Evolutionary conservation across 2,113 vertebrate species (phyloP).

Genomic region (Scomber colias): DNA sequence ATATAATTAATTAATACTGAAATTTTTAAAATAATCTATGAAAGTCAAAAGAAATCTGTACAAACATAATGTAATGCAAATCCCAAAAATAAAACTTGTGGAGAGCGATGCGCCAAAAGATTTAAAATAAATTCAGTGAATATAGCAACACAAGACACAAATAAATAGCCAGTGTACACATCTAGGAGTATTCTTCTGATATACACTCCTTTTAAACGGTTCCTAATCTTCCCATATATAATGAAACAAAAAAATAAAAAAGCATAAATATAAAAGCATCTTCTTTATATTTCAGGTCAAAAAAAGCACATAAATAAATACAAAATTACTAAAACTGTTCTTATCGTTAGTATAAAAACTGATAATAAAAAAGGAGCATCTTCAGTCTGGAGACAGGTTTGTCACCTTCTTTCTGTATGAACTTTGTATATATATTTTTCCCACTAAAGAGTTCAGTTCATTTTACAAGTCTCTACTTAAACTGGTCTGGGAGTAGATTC

Average conservation of each 20-base stretch:
- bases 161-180: slow-evolving; percentile 85
- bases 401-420: slow-evolving; percentile 31
- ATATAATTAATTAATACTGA: slow-evolving; percentile 84
- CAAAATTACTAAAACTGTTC: slow-evolving; percentile 78
- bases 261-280: slow-evolving; percentile 84
- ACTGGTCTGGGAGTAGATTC: slow-evolving; percentile 93
- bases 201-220: slow-evolving; percentile 59
- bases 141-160: slow-evolving; percentile 74
- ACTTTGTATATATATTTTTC: slow-evolving; percentile 22
- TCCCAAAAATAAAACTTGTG: slow-evolving; percentile 50
- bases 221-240: slow-evolving; percentile 66
- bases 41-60: slow-evolving; percentile 69
- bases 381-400: slow-evolving; percentile 64
- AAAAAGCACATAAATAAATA: slow-evolving; percentile 85
- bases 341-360: slow-evolving; percentile 80
- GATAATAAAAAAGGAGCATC: slow-evolving; percentile 60
- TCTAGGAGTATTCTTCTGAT: slow-evolving; percentile 61
- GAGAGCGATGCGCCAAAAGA: slow-evolving; percentile 58
- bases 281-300: slow-evolving; percentile 77
- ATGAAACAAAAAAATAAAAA: slow-evolving; percentile 60
- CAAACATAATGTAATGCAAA: slow-evolving; percentile 63
- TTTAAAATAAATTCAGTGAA: slow-evolving; percentile 78
- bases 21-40: slow-evolving; percentile 72
- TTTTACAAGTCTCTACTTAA: slow-evolving; percentile 87
- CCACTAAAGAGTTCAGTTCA: slow-evolving; percentile 23